phyloP scores from a whole-genome alignment of 2,797 vertebrate species.

The Echeneis naucrates region DNA sequence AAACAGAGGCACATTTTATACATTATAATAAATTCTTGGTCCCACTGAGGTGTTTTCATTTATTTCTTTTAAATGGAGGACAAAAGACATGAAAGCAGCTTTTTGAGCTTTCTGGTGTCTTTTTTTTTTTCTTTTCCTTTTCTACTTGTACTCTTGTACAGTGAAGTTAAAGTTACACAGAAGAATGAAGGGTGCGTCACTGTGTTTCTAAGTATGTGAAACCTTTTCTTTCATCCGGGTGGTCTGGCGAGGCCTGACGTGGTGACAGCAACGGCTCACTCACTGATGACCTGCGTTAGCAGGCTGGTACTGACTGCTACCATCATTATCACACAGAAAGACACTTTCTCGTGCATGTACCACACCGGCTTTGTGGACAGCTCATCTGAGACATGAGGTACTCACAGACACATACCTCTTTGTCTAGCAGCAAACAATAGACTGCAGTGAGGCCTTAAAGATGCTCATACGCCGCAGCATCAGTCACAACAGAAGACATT shows the following conservation, averaged over 20 bases:
- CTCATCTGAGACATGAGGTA: conserved; percentile 63
- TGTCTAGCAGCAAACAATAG: conserved; percentile 70
- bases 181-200: conserved; percentile 59
- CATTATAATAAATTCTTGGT: neutral
- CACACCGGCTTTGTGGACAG: conserved; percentile 28
- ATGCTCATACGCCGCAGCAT: conserved; percentile 55
- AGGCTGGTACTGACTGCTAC: conserved; percentile 68
- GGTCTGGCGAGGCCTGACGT: conserved; percentile 53
- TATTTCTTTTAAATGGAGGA: neutral
- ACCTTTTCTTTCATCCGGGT: conserved; percentile 43
- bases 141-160: neutral
- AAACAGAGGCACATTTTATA: conserved; percentile 8
- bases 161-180: conserved; percentile 35
- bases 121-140: no score
- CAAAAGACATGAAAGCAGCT: conserved; percentile 5
- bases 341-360: conserved; percentile 30
- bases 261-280: conserved; percentile 35
- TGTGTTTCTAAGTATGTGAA: conserved; percentile 32
- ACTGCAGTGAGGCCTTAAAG: conserved; percentile 57
- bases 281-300: conserved; percentile 52
- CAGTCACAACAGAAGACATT: conserved; percentile 58
- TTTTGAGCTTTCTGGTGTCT: neutral
- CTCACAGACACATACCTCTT: conserved; percentile 61
- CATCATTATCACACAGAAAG: conserved; percentile 42
- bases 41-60: neutral